Evolutionary conservation across 2,797 vertebrate species (phyloP), one percentile per base, ranked within the genome.

Genomic region (Rhinichthys osculus): DNA sequence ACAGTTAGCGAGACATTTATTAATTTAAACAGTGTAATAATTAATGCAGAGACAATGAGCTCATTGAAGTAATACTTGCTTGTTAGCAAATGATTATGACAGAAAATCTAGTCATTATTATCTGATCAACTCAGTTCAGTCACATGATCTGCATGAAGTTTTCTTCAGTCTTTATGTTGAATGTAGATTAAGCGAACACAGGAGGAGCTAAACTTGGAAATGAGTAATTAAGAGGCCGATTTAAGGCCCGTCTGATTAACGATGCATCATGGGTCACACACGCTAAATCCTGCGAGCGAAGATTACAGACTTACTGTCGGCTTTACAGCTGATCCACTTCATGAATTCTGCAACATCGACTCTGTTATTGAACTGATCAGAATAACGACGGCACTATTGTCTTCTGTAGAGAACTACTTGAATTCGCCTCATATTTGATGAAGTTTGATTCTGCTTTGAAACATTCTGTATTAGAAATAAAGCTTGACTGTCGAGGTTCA

Each of bases 261-360:
- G 8, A 40, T 4, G 30, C 10, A 9, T 67, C 47, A 69, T 16
- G 38, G 35, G 74, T 57, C 52, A 42, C n/a, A 42, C 52, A 81
- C 50, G 16, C 33, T 47, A n/a, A 50, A 33, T 38, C 76, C 33
- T n/a, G 38, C n/a, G 40, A 59, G n/a, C 1, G 50, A 62, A 82
- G 83, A 70, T 82, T 80, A 80, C 69, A 3, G 69, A 35, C 74
- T 16, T 16, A 16, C 44, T 16, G 59, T 13, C 57, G 3, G 66
- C 50, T 52, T 52, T 52, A 52, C 7, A 19, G 44, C 33, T 10
- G 57, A n/a, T 11, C 11, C 21, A 35, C 33, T 35, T 35, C 33
- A 35, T 35, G 9, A 59, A 5, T 27, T 27, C 10, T 13, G 3
- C 57, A n/a, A 0, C 57, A 59, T 62, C 23, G 1, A 2, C 23